Base-by-base conservation (phyloP, 2,113 vertebrate species). In the Coregonus clupeaformis region DNA sequence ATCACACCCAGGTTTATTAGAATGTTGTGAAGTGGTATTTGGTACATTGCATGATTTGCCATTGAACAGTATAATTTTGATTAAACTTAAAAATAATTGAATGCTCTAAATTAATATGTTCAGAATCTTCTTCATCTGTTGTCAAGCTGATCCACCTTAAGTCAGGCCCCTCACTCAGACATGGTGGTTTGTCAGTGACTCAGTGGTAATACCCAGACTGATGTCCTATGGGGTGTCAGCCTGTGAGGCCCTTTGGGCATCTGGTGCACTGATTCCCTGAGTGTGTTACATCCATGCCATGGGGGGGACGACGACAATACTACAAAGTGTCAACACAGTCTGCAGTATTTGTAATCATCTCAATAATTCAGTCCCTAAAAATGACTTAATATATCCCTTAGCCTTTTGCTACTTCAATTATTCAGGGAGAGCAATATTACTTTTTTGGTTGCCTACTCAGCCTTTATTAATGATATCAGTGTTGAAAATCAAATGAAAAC, bases 401-500 rank as follows among this genome's bases (percentile, higher is more conserved):
- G 36, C 36, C 36, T 42, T 42, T 79, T 80, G 71, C 27, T 70
- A 16, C 22, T 76, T 86, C 74, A 73, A 79, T 89, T 80, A 88
- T 88, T 82, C 83, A 88, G 16, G 24, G 67, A 75, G 71, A 69
- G 64, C 80, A 65, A 29, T 76, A 65, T 66, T 52, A 36, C 24
- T 62, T 68, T 69, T 77, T 57, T 65, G 47, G 32, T 73, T 78
- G 63, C 69, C 69, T 57, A 68, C 64, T 73, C 71, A 52, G 45
- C 66, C 68, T 57, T 80, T 74, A 75, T 83, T 82, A 77, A 81
- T 83, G 85, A 75, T 57, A 75, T 73, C 73, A 70, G 30, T 73
- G 73, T 77, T 75, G 77, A 80, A 79, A 84, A 80, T 73, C 78
- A 64, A 75, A 86, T 79, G 68, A 82, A 71, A 86, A 83, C 74